Conservation (phyloP, 2,797 vertebrate genomes). For the Euphonia xanthogaster region DNA sequence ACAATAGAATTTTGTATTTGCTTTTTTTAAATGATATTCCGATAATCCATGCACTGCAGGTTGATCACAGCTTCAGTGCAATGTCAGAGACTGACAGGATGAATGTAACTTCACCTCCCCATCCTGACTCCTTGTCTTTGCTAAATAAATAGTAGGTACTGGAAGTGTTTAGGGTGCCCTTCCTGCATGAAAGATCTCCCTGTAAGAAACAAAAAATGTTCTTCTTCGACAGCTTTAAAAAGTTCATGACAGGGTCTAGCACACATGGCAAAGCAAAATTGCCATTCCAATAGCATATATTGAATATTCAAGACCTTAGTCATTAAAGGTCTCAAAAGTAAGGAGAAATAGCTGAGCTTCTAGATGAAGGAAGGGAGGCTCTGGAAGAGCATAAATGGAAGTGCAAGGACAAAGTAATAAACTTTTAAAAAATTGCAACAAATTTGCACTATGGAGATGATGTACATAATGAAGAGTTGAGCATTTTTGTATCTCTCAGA, state of each 20-base stretch:
- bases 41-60: rapidly evolving
- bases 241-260: background rate
- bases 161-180: background rate
- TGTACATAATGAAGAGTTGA: background rate
- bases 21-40: rapidly evolving
- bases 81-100: background rate
- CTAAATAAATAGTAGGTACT: background rate
- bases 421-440: background rate
- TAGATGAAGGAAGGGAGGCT: background rate
- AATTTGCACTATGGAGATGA: background rate
- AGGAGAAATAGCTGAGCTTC: background rate
- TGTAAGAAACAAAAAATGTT: background rate
- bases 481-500: background rate
- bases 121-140: background rate
- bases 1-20: background rate
- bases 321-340: background rate
- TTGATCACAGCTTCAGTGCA: background rate
- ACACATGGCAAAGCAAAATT: background rate
- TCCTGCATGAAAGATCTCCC: background rate
- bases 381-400: background rate
- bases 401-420: background rate
- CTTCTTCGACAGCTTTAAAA: background rate
- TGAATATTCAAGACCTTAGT: background rate
- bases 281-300: rapidly evolving
- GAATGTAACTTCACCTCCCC: background rate